Evolutionary conservation across 2,113 vertebrate species (phyloP).

Genomic region (Lethenteron reissneri): DNA sequence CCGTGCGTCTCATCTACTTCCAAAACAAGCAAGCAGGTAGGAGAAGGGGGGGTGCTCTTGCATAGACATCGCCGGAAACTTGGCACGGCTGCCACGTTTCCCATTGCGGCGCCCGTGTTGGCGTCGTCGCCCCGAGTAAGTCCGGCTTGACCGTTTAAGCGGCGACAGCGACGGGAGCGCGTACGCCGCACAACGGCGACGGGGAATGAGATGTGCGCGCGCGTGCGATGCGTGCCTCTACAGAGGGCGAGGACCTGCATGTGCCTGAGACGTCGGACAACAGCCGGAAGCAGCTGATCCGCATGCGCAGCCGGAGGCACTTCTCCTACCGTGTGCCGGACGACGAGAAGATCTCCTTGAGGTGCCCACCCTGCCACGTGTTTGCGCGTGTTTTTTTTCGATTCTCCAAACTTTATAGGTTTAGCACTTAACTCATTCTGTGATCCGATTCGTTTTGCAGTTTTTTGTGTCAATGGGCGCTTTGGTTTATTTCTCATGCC

Average conservation of each 20-base stretch:
- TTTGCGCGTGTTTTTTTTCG: too few relatives aligned
- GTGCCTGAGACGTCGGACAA: slow-evolving; percentile 91
- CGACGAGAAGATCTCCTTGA: slow-evolving; percentile 81
- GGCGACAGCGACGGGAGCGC: too few relatives aligned
- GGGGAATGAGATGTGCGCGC: too few relatives aligned
- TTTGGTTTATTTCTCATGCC: too few relatives aligned
- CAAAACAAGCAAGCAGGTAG: slow-evolving; percentile 95
- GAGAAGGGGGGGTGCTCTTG: slow-evolving; percentile 9
- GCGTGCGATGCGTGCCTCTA: slow-evolving; percentile 9
- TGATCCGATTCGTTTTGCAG: too few relatives aligned
- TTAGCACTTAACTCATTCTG: too few relatives aligned
- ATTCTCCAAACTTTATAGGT: too few relatives aligned
- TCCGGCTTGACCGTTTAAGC: too few relatives aligned
- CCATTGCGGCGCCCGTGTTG: not conserved
- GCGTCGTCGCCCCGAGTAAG: not conserved
- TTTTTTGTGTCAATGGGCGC: too few relatives aligned
- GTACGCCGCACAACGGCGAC: slow-evolving; percentile 2
- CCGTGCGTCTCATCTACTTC: slow-evolving; percentile 80
- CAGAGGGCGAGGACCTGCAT: slow-evolving; percentile 88
- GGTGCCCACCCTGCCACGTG: slow-evolving; percentile 26
- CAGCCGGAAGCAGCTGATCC: slow-evolving; percentile 93
- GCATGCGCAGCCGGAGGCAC: slow-evolving; percentile 83
- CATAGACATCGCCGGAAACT: not conserved
- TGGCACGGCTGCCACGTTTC: not conserved
- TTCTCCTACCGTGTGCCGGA: slow-evolving; percentile 88